Conservation (phyloP, 2,888 invertebrate species). For the Cybosia mesomella region DNA sequence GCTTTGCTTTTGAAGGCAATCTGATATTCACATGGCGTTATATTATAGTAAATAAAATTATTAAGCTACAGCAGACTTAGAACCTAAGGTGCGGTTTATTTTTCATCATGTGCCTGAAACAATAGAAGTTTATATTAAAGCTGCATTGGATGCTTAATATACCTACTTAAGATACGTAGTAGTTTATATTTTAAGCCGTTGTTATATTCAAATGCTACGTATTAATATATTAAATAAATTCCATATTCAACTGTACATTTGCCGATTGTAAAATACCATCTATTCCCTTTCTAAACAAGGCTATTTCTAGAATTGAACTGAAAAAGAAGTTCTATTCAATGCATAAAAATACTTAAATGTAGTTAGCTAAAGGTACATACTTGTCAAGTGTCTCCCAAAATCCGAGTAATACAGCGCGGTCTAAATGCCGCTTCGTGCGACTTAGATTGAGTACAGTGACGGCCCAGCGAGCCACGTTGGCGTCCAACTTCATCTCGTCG, state of each 20-base stretch:
- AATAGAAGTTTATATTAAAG: conserved; percentile 43
- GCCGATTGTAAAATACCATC: too few relatives aligned
- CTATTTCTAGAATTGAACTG: too few relatives aligned
- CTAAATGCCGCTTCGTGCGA: conserved; percentile 97
- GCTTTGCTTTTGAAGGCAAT: conserved; percentile 71
- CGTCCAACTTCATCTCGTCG: conserved; percentile 97
- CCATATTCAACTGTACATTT: too few relatives aligned
- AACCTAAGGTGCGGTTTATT: conserved; percentile 95
- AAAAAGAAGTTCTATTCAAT: too few relatives aligned
- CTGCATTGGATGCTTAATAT: neutral
- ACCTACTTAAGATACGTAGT: neutral
- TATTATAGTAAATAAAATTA: conserved; percentile 60
- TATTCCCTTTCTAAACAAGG: too few relatives aligned
- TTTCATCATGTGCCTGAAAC: conserved; percentile 94
- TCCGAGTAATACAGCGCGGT: conserved; percentile 96
- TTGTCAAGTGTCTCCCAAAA: conserved; percentile 99
- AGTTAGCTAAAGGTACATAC: conserved; percentile 85
- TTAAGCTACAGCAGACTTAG: conserved; percentile 79
- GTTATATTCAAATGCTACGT: too few relatives aligned
- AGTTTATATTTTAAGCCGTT: too few relatives aligned
- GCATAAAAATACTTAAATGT: too few relatives aligned
- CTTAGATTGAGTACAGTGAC: conserved; percentile 97
- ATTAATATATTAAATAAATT: too few relatives aligned
- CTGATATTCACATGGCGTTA: conserved; percentile 73
- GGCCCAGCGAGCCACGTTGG: conserved; percentile 98